phyloP scores from a whole-genome alignment of 2,797 vertebrate species.

The Pteropus rufus region DNA sequence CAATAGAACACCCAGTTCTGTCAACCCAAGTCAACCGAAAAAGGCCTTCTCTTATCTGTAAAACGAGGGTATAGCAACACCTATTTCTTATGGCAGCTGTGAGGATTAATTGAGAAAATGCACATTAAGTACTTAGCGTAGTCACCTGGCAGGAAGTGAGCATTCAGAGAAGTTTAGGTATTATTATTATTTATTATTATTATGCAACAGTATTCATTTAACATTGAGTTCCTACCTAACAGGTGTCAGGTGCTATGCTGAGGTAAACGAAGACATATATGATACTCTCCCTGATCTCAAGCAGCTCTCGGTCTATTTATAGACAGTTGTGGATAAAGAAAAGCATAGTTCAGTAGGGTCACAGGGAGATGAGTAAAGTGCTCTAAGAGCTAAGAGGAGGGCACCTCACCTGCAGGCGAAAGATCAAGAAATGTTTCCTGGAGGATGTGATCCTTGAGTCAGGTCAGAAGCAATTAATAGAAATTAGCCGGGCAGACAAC shows the following conservation, averaged over 20 bases:
- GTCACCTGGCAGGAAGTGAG: not conserved
- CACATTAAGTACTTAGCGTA: not conserved
- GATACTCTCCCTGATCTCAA: not conserved
- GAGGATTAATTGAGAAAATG: slow-evolving; percentile 24
- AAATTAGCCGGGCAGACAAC: not conserved
- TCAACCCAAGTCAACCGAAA: too few relatives aligned
- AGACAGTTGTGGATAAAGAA: not conserved
- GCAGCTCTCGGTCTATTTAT: slow-evolving; percentile 5
- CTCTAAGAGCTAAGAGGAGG: not conserved
- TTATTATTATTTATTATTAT: not conserved
- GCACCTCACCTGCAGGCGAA: not conserved
- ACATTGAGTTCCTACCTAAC: not conserved
- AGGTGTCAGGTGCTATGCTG: not conserved
- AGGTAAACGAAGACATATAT: not conserved
- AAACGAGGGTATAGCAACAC: not conserved
- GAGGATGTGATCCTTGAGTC: not conserved
- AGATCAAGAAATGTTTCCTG: not conserved
- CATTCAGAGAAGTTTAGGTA: not conserved
- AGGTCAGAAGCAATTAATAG: not conserved
- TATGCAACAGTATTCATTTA: not conserved
- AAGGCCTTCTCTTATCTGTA: not conserved
- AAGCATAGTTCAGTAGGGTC: not conserved
- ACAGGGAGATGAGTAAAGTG: not conserved
- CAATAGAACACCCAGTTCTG: too few relatives aligned
- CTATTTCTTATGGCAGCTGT: not conserved